These are phyloP conservation scores for Sinosuthora webbiana DNA, from an alignment of 2,113 vertebrate genomes.

Conservation along the genomic window DNA sequence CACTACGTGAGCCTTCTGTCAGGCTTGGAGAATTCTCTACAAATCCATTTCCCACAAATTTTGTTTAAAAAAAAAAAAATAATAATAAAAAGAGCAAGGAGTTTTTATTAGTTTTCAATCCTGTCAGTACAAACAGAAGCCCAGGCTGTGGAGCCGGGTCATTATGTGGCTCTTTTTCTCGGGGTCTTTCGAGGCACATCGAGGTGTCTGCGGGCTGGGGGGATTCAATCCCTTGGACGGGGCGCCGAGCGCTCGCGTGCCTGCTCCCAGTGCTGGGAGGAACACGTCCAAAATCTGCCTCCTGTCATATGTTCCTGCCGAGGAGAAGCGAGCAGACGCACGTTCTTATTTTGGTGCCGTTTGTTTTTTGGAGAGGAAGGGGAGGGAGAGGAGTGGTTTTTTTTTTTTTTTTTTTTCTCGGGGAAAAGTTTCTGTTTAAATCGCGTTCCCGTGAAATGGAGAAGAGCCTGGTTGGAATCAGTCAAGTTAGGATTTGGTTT, in stretches of 20 bases:
- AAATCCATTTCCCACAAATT: not conserved
- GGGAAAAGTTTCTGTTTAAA: not conserved
- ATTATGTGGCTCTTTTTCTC: too few relatives aligned
- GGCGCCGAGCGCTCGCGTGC: not conserved
- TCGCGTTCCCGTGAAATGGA: not conserved
- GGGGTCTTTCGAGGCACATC: not conserved
- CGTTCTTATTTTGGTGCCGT: constrained; percentile 18
- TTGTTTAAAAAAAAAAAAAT: not conserved
- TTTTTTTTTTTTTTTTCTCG: not conserved
- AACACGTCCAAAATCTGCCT: not conserved
- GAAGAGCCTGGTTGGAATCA: not conserved
- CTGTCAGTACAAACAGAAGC: not conserved
- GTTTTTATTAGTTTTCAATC: not conserved
- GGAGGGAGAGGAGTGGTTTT: too few relatives aligned
- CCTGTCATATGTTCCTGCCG: constrained; percentile 8
- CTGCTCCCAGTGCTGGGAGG: not conserved
- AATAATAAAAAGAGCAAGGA: not conserved
- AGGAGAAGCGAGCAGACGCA: constrained; percentile 14
- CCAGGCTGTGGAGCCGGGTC: not conserved
- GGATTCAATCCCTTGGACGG: not conserved
- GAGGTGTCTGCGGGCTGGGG: not conserved
- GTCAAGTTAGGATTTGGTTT: not conserved
- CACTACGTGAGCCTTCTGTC: too few relatives aligned
- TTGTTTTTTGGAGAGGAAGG: not conserved
- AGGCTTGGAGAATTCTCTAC: too few relatives aligned